Conservation (phyloP, 2,797 vertebrate genomes). For the Aplochiton taeniatus region DNA sequence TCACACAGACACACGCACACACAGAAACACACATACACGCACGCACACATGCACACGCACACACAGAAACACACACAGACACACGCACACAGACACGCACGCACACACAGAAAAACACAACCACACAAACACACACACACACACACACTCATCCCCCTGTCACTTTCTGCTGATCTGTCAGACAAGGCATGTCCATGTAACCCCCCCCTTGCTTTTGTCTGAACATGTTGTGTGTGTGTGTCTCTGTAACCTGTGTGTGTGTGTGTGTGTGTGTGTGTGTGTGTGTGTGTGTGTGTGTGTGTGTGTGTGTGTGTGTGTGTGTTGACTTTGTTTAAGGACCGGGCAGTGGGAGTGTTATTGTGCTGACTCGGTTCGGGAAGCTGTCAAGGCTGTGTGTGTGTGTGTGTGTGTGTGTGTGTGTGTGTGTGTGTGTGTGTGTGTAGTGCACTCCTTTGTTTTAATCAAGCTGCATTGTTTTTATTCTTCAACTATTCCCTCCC, state of each 20-base stretch:
- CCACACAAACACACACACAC: not conserved
- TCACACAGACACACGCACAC: too few species aligned
- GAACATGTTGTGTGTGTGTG: too few species aligned
- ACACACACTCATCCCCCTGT: not conserved
- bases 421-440: not conserved
- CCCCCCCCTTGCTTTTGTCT: not conserved
- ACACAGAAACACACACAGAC: too few species aligned
- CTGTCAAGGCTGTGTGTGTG: not conserved
- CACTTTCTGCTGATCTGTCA: not conserved
- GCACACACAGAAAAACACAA: too few species aligned
- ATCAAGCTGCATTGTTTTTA: too few species aligned
- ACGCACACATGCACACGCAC: too few species aligned
- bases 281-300: not conserved
- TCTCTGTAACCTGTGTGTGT: constrained; percentile 1
- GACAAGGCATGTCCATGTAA: not conserved
- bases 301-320: not conserved
- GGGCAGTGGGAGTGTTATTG: too few species aligned
- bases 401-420: not conserved
- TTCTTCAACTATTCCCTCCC: too few species aligned
- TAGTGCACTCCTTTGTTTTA: too few species aligned
- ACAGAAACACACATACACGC: too few species aligned
- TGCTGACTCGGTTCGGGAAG: too few species aligned
- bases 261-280: not conserved
- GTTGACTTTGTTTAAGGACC: not conserved
- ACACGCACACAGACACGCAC: too few species aligned